A percentile compares a stretch with the other conserved stretches of the same genome.
Conservation (phyloP, 2,113 vertebrate genomes). For the Hyaena hyaena region DNA sequence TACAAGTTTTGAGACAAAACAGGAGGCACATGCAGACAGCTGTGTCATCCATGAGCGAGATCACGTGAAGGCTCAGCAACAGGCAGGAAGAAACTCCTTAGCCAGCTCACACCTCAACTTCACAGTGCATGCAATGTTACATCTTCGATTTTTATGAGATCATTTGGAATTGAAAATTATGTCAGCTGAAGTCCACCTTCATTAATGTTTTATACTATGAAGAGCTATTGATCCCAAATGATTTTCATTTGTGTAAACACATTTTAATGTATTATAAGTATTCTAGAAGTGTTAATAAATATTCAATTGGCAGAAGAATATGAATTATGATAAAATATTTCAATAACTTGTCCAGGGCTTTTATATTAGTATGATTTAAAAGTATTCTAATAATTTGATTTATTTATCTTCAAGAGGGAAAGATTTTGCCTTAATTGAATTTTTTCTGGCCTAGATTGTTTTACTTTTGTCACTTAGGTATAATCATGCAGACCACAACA, state of each 20-base stretch:
- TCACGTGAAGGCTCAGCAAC: not conserved
- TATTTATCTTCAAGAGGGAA: not conserved
- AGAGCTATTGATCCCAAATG: not conserved
- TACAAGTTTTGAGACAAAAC: slow-evolving; percentile 48
- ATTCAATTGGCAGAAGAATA: not conserved
- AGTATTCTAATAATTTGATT: not conserved
- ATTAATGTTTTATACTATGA: not conserved
- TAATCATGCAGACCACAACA: not conserved
- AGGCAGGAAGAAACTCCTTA: not conserved
- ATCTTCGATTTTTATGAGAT: not conserved
- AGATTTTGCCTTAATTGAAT: not conserved
- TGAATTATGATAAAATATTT: not conserved
- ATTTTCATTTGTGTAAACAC: not conserved
- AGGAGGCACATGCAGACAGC: slow-evolving; percentile 8
- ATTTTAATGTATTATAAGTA: not conserved
- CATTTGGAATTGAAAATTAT: not conserved
- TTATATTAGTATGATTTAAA: not conserved
- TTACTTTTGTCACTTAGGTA: not conserved
- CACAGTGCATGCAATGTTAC: not conserved
- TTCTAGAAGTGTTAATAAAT: not conserved
- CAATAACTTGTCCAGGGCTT: not conserved
- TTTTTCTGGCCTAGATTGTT: not conserved
- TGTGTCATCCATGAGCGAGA: not conserved
- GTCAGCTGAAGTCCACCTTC: not conserved
- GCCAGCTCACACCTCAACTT: not conserved